Percentiles rank a stretch among this genome's conserved stretches.
Conservation (phyloP, 2,888 invertebrate species). For the Trachelus troglodyta region DNA sequence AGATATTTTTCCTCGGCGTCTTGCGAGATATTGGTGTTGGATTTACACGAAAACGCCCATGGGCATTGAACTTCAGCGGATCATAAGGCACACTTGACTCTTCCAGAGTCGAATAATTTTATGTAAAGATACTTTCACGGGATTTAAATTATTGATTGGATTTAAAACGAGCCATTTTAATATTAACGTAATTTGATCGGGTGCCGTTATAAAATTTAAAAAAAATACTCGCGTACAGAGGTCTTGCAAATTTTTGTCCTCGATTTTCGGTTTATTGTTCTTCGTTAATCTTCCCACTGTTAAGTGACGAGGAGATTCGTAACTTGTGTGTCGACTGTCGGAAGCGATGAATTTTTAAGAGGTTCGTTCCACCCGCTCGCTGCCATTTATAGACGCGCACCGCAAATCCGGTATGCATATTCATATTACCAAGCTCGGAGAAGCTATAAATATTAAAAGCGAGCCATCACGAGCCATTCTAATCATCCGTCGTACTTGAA, state of each 20-base stretch:
- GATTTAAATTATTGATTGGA: not conserved
- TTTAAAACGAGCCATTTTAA: not conserved
- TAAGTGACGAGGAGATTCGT: not conserved
- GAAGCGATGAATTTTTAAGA: not conserved
- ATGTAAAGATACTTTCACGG: not conserved
- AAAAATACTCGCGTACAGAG: not conserved
- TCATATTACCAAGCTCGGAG: not conserved
- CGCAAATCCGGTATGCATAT: not conserved
- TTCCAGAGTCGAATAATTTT: not conserved
- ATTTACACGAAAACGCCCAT: not conserved
- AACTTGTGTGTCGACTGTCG: not conserved
- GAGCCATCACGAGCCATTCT: not conserved
- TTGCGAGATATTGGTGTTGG: not conserved
- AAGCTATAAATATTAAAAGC: not conserved
- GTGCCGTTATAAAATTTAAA: not conserved
- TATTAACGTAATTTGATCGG: not conserved
- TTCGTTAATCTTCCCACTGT: not conserved
- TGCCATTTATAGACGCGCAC: not conserved
- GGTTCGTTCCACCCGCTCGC: not conserved
- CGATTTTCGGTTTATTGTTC: not conserved
- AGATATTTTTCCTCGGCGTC: not conserved
- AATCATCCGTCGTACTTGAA: not conserved
- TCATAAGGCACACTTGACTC: not conserved
- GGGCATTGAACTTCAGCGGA: not conserved
- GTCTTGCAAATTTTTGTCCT: not conserved